Conservation (phyloP, 2,113 vertebrate genomes). For the Morone saxatilis region DNA sequence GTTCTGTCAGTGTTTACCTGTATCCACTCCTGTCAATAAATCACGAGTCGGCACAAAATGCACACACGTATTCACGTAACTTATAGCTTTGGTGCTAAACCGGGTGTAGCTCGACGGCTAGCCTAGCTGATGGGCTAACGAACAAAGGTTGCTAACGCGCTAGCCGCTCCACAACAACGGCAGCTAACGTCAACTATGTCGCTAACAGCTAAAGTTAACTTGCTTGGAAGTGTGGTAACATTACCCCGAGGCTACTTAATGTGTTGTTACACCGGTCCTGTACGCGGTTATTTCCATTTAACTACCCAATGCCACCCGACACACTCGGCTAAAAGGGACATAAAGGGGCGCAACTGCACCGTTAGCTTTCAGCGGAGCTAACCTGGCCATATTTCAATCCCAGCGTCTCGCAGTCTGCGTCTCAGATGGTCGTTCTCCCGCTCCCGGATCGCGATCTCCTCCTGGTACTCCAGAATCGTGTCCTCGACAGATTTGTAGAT, state of each 20-base stretch:
- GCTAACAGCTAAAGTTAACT: constrained; percentile 25
- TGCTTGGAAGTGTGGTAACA: neutral
- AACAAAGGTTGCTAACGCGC: constrained; percentile 82
- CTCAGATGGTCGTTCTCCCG: constrained; percentile 84
- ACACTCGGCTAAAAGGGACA: neutral
- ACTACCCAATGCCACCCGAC: neutral
- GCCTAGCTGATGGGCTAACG: constrained; percentile 69
- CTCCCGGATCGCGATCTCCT: constrained; percentile 84
- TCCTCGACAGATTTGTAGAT: constrained; percentile 86
- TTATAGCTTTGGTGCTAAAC: neutral
- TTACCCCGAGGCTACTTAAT: neutral
- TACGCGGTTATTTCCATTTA: neutral
- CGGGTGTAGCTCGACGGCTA: constrained; percentile 18
- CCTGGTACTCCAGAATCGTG: constrained; percentile 83
- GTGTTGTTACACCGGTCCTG: too few species aligned
- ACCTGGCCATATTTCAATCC: constrained; percentile 84
- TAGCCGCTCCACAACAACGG: constrained; percentile 57
- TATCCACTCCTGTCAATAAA: neutral
- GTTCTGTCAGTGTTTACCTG: neutral
- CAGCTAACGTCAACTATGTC: constrained; percentile 39
- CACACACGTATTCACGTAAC: neutral
- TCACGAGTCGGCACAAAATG: neutral
- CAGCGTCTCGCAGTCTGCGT: constrained; percentile 82
- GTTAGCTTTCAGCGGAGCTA: constrained; percentile 67
- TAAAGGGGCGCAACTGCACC: neutral